Percentiles rank a stretch among this genome's conserved stretches.
Evolutionary conservation across 2,888 invertebrate genomes (phyloP).

Genomic region (Schizotus pectinicornis): DNA sequence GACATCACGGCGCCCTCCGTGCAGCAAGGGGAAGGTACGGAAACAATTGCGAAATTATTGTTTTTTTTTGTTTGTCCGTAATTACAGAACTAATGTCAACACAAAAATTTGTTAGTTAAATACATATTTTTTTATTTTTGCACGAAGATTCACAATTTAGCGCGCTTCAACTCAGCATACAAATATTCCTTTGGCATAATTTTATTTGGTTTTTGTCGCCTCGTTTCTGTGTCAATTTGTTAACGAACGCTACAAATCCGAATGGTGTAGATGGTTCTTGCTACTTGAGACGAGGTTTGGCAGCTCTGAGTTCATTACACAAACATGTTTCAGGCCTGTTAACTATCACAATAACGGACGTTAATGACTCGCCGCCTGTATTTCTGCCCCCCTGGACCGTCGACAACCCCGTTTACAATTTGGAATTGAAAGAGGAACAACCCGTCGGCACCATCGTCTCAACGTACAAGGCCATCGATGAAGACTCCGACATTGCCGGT

Average conservation of each 20-base stretch:
- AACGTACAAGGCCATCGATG: constrained; percentile 79
- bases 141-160: too few relatives aligned
- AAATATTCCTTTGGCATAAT: neutral
- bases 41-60: neutral
- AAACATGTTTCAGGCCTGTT: constrained; percentile 63
- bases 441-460: constrained; percentile 79
- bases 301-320: neutral
- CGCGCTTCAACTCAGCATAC: too few relatives aligned
- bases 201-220: neutral
- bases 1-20: constrained; percentile 80
- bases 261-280: neutral
- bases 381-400: constrained; percentile 77
- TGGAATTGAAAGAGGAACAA: constrained; percentile 81
- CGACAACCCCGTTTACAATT: constrained; percentile 67
- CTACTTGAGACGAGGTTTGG: neutral
- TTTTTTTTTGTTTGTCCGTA: too few relatives aligned
- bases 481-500: constrained; percentile 81
- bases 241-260: too few relatives aligned
- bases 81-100: too few relatives aligned
- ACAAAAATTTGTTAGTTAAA: too few relatives aligned
- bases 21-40: constrained; percentile 77
- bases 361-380: constrained; percentile 73
- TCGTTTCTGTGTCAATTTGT: too few relatives aligned
- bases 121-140: too few relatives aligned
- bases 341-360: constrained; percentile 73